Conservation (phyloP, 2,113 vertebrate genomes). For the Phyllostomus discolor region DNA sequence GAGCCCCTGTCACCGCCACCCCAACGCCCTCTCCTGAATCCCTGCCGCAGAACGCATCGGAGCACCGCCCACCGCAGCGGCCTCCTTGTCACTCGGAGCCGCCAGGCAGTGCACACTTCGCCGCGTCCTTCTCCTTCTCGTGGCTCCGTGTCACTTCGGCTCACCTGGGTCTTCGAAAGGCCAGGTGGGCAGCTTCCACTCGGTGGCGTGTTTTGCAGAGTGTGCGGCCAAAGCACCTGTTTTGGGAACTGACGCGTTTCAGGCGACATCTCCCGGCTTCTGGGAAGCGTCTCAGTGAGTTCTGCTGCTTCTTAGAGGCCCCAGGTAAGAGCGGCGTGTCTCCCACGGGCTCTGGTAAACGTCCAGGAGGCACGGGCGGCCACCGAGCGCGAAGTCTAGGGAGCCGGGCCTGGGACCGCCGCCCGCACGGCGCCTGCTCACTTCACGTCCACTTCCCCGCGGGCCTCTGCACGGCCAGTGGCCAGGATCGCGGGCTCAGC, state of each 20-base stretch:
- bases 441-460: neutral
- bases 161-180: neutral
- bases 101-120: neutral
- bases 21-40: neutral
- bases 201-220: neutral
- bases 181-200: neutral
- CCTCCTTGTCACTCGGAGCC: neutral
- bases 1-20: neutral
- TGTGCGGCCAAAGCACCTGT: neutral
- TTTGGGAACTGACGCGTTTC: neutral
- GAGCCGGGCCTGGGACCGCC: neutral
- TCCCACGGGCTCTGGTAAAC: neutral
- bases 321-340: neutral
- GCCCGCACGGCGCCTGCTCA: neutral
- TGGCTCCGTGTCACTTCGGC: neutral
- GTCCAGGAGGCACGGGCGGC: neutral
- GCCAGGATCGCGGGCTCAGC: neutral
- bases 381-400: neutral
- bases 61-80: neutral
- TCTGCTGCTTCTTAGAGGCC: neutral
- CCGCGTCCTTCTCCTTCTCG: neutral
- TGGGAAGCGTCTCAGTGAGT: neutral
- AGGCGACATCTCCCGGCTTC: accelerated
- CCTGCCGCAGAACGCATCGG: neutral
- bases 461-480: neutral